Percentiles rank a stretch among this genome's conserved stretches.
Conservation (phyloP, 2,888 invertebrate species). For the Axea sp. region DNA sequence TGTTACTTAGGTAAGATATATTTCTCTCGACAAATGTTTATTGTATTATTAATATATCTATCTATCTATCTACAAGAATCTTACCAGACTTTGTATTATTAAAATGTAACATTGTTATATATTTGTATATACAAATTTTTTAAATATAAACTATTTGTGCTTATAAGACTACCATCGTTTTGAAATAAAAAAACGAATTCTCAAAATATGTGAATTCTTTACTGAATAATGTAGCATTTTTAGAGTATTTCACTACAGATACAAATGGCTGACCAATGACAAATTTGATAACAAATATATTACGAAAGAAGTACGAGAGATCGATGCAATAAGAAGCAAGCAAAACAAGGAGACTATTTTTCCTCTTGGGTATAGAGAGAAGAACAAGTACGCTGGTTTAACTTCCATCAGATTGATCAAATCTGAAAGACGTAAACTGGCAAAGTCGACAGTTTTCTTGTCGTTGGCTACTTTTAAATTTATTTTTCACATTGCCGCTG, state of each 20-base stretch:
- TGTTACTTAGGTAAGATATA: constrained; percentile 83
- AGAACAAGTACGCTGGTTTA: constrained; percentile 82
- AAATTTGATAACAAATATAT: constrained; percentile 87
- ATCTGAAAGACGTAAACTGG: constrained; percentile 82
- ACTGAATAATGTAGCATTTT: too few relatives aligned
- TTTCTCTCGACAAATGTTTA: too few relatives aligned
- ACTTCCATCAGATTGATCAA: constrained; percentile 82
- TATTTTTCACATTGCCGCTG: constrained; percentile 86
- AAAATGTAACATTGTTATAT: too few relatives aligned
- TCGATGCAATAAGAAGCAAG: constrained; percentile 83
- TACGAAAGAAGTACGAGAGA: constrained; percentile 83
- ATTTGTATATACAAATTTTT: too few relatives aligned
- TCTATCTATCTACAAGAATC: too few relatives aligned
- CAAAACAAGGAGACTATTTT: constrained; percentile 84
- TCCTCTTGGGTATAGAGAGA: constrained; percentile 85
- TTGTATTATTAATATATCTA: too few relatives aligned
- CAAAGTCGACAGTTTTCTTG: constrained; percentile 82
- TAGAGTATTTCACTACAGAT: constrained; percentile 86
- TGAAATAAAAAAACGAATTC: too few relatives aligned
- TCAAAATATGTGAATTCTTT: too few relatives aligned
- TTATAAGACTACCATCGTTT: too few relatives aligned
- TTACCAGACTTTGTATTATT: too few relatives aligned
- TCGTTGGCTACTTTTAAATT: constrained; percentile 85
- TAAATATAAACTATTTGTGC: too few relatives aligned
- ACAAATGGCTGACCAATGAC: constrained; percentile 85